Percentiles rank a stretch among this genome's conserved stretches.
Conservation (phyloP, 2,113 vertebrate species). For the Nycticorax nycticorax region DNA sequence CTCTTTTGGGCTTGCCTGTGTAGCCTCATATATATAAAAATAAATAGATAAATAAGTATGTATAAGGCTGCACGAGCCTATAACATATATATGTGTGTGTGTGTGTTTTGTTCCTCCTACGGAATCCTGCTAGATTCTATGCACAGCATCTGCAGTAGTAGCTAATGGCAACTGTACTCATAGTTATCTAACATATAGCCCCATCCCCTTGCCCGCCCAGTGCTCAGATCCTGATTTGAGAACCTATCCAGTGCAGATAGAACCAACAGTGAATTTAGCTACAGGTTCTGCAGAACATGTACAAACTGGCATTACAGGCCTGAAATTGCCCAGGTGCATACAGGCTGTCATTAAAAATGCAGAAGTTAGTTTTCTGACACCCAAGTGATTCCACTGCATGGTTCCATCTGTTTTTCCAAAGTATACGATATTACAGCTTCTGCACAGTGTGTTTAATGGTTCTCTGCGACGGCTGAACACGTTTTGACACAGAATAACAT, state of each 20-base stretch:
- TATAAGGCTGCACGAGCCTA: not conserved
- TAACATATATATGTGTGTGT: not conserved
- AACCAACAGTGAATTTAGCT: not conserved
- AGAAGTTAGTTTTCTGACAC: not conserved
- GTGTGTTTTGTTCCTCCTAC: not conserved
- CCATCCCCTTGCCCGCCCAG: not conserved
- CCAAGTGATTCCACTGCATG: not conserved
- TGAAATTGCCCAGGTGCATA: not conserved
- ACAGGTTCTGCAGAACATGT: not conserved
- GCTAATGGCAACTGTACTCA: not conserved
- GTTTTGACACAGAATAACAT: not conserved
- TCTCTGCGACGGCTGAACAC: not conserved
- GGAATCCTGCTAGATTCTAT: not conserved
- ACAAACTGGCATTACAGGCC: not conserved
- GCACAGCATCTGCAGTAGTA: not conserved
- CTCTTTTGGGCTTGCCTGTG: not conserved
- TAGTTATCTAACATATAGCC: not conserved
- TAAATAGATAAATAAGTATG: not conserved
- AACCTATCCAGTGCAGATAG: not conserved
- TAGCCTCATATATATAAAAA: not conserved
- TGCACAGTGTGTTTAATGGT: not conserved
- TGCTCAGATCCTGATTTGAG: not conserved
- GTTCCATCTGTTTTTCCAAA: constrained; percentile 30
- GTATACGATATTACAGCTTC: not conserved
- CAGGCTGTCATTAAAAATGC: not conserved